phyloP scores from a whole-genome alignment of 2,113 vertebrate species.

The Leucoraja erinaceus region DNA sequence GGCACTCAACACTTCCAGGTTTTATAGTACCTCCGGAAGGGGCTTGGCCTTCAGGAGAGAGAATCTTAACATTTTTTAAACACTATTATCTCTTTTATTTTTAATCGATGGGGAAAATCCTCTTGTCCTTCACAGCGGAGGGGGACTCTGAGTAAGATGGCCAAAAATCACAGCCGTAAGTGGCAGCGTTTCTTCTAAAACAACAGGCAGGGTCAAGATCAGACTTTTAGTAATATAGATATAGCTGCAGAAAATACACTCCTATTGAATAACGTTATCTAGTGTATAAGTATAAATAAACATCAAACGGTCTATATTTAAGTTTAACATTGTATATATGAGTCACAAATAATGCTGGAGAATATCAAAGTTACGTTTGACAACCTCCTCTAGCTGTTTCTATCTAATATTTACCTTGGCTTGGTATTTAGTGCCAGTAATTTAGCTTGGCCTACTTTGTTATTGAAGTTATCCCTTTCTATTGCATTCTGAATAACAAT shows the following conservation, averaged over 20 bases:
- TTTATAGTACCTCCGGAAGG: no score
- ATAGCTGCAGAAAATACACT: conserved; percentile 1
- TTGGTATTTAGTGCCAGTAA: not conserved
- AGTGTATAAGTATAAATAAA: not conserved
- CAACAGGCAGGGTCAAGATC: no score
- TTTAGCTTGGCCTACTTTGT: not conserved
- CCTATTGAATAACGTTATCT: not conserved
- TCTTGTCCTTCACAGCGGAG: no score
- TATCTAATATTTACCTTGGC: not conserved
- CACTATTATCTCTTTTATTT: no score
- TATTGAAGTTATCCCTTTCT: not conserved
- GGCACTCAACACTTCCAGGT: no score
- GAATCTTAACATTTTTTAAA: no score
- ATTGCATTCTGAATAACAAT: not conserved
- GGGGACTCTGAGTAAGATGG: no score
- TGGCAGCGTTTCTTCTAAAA: no score
- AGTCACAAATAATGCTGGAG: not conserved
- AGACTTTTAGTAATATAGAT: no score
- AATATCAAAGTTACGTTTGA: not conserved
- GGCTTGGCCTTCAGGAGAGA: no score
- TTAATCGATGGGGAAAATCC: no score
- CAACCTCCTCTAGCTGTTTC: not conserved
- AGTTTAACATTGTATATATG: not conserved
- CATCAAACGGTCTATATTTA: not conserved
- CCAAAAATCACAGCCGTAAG: no score